These are phyloP conservation scores for Pinctada fucata DNA, from an alignment of 2,888 invertebrate species.

Conservation along the genomic window DNA sequence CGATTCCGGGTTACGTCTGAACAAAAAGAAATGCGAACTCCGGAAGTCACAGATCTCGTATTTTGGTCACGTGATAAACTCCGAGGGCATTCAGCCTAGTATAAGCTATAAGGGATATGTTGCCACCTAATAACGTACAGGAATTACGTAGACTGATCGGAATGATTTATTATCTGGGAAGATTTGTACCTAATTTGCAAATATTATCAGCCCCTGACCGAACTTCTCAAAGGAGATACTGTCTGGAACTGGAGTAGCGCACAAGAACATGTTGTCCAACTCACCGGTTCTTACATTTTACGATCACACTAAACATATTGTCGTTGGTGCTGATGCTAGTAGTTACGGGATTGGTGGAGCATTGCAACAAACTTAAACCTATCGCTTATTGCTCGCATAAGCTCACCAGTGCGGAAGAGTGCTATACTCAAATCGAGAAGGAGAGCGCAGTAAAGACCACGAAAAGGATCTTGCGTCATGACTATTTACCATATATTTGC, in stretches of 20 bases:
- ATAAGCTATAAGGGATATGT: conserved; percentile 35
- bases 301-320: conserved; percentile 15
- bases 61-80: conserved; percentile 31
- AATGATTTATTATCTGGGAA: conserved; percentile 46
- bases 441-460: no score
- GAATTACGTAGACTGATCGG: conserved; percentile 31
- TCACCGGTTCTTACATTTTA: conserved; percentile 39
- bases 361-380: not conserved
- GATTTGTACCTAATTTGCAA: conserved; percentile 39
- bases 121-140: conserved; percentile 29
- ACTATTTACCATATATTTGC: no score
- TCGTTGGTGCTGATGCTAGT: conserved; percentile 1
- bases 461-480: no score
- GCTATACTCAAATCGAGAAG: no score
- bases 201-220: conserved; percentile 1
- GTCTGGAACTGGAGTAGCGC: conserved; percentile 32
- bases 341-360: conserved; percentile 13
- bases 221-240: conserved; percentile 23
- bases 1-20: conserved; percentile 27
- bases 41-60: conserved; percentile 20
- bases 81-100: conserved; percentile 34
- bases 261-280: conserved; percentile 35
- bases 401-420: no score
- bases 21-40: conserved; percentile 30
- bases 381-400: no score